Evolutionary conservation across 1,140 invertebrate species (phyloP).

Genomic region (Danaus melanippus): DNA sequence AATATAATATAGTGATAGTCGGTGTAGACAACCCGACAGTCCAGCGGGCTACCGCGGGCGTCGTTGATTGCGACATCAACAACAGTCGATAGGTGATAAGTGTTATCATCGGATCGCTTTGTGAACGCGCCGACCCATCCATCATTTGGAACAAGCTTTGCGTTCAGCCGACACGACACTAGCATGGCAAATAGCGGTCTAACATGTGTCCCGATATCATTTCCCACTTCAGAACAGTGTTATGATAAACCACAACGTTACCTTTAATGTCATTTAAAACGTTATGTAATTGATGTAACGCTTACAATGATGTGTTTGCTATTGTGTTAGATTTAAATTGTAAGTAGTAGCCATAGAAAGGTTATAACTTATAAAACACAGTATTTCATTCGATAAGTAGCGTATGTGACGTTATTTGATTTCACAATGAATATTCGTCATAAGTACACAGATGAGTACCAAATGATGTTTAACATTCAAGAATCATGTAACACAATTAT

Average conservation of each 20-base stretch:
- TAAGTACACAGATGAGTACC: too few relatives aligned
- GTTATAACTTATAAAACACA: too few relatives aligned
- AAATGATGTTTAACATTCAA: not conserved
- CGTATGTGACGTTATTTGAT: too few relatives aligned
- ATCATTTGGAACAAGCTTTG: conserved; percentile 57
- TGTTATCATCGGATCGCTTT: conserved; percentile 61
- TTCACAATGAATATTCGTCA: too few relatives aligned
- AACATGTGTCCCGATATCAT: conserved; percentile 59
- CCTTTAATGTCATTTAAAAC: conserved; percentile 45
- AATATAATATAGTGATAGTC: too few relatives aligned
- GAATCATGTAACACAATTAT: not conserved
- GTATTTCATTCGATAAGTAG: too few relatives aligned
- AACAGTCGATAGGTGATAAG: conserved; percentile 46
- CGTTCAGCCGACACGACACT: conserved; percentile 48
- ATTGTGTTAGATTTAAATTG: not conserved
- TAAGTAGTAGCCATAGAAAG: too few relatives aligned
- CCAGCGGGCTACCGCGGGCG: conserved; percentile 32
- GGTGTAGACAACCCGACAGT: too few relatives aligned
- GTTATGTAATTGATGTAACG: conserved; percentile 18
- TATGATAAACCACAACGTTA: conserved; percentile 45
- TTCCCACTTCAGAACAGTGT: conserved; percentile 42
- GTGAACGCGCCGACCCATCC: conserved; percentile 61
- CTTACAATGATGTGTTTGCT: conserved; percentile 1
- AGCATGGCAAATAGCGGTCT: conserved; percentile 55
- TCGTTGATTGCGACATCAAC: conserved; percentile 34